Conservation (phyloP, 2,113 vertebrate species). For the Rana temporaria region DNA sequence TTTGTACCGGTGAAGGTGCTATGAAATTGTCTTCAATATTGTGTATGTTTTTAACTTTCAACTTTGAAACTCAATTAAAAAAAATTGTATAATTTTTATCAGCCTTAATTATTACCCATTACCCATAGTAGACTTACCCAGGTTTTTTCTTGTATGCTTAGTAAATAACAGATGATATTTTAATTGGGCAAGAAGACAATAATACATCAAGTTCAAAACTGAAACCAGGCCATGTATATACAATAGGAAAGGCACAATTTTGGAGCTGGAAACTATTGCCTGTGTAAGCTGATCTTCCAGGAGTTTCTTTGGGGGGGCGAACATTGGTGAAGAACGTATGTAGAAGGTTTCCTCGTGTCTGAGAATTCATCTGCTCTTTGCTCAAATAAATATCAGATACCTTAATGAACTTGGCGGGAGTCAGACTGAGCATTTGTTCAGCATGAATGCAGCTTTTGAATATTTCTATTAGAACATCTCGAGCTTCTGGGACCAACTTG, state of each 20-base stretch:
- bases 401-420: constrained; percentile 88
- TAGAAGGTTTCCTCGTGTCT: constrained; percentile 92
- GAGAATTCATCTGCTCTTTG: constrained; percentile 96
- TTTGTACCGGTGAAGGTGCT: no score
- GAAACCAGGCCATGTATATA: neutral
- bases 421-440: constrained; percentile 92
- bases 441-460: constrained; percentile 95
- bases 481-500: constrained; percentile 87
- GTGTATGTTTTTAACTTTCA: no score
- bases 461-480: constrained; percentile 93
- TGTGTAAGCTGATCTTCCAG: constrained; percentile 96
- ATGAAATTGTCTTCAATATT: no score
- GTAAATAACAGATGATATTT: no score
- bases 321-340: constrained; percentile 95
- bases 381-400: constrained; percentile 95
- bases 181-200: no score
- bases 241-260: neutral
- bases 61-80: no score
- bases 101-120: no score
- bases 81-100: no score
- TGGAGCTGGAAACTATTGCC: constrained; percentile 67
- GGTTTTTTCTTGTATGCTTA: no score
- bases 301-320: constrained; percentile 92
- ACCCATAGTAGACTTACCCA: no score
- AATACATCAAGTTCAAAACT: no score